phyloP scores from a whole-genome alignment of 2,113 vertebrate species.

The Nerophis ophidion region DNA sequence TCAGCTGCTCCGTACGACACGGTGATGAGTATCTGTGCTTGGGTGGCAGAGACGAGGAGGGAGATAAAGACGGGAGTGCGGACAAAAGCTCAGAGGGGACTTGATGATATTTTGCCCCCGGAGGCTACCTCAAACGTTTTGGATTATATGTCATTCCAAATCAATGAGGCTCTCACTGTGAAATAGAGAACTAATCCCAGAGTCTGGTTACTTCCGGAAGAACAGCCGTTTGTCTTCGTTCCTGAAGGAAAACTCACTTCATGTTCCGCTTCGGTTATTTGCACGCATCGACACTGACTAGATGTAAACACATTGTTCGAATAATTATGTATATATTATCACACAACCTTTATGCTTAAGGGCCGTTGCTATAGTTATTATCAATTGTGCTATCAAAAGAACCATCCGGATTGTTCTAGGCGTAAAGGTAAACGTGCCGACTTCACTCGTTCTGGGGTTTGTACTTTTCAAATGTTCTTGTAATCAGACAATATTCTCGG shows the following conservation, averaged over 20 bases:
- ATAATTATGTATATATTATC: too few species aligned
- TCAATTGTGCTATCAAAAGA: too few species aligned
- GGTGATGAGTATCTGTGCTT: background rate
- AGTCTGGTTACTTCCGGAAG: background rate
- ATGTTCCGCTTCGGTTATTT: background rate
- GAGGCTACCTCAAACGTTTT: background rate
- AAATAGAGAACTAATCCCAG: background rate
- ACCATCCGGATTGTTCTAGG: too few species aligned
- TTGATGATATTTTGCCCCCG: background rate
- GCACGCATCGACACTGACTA: too few species aligned
- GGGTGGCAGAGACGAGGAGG: background rate
- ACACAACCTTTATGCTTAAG: too few species aligned
- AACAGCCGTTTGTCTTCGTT: background rate
- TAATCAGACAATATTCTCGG: background rate
- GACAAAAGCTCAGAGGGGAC: background rate
- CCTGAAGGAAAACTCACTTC: background rate
- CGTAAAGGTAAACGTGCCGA: too few species aligned
- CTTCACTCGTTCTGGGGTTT: too few species aligned
- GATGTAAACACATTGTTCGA: background rate
- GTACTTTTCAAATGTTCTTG: too few species aligned
- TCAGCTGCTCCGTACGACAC: conserved; percentile 15
- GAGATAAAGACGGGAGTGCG: background rate
- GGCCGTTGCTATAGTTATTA: too few species aligned
- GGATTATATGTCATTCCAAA: conserved; percentile 1
- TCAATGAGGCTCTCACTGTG: background rate